Evolutionary conservation across 1,140 invertebrate genomes (phyloP), one percentile per base, ranked within the genome.

Genomic region (Tetramorium simillimum): DNA sequence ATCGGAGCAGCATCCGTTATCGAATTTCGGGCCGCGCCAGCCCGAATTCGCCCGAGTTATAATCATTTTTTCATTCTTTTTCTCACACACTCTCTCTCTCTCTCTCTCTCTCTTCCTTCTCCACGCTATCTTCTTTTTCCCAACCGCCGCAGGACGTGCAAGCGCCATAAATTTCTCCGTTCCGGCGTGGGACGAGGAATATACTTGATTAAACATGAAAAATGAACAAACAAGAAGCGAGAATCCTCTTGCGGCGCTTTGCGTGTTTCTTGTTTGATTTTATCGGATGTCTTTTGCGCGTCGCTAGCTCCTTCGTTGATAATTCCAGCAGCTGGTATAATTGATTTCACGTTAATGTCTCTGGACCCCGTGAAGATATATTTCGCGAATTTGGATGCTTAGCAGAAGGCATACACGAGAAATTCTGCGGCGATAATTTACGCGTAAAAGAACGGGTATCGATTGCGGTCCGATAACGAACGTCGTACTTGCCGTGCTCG

Each of bases 171-270:
- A 85, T 85, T 78, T 65, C 43, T 33, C 28, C 7, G 73, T 85
- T 65, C 70, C 82, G 46, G 28, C 72, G 28, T 58, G 46, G 33
- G 33, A n/a, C 73, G 72, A 78, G 82, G 63, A 78, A 85, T 85
- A 73, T 77, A 85, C 73, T 85, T 78, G 82, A 85, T 85, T 78
- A 85, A 78, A 85, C 69, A 58, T 63, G 82, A 78, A 78, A 85
- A 78, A 78, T 78, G 21, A 69, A 65, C 58, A 65, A 76, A 46
- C 67, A 16, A 73, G 28, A 58, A 56, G 21, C 18, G 80, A 28
- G 80, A 81, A 51, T 49, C 28, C 51, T 70, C 49, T 69, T 49
- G 75, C 75, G 40, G 24, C 56, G 56, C 40, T 65, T 33, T 46
- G 37, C 12, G 67, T 33, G 43, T 49, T 70, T 28, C 18, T 33